Percentiles rank a stretch among this genome's conserved stretches.
Conservation (phyloP, 2,888 invertebrate genomes). For the Caenorhabditis parvicauda region DNA sequence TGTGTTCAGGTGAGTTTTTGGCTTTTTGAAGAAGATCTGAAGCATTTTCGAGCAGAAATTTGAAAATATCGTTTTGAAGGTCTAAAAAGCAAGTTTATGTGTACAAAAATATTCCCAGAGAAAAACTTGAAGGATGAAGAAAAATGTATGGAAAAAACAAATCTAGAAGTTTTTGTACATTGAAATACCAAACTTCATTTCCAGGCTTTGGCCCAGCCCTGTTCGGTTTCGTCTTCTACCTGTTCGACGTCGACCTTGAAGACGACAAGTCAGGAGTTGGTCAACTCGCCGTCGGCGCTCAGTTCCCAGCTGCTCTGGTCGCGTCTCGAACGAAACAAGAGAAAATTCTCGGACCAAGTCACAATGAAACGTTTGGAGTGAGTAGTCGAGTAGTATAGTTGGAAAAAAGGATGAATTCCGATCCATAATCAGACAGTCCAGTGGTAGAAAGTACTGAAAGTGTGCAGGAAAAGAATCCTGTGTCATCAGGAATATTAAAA, state of each 20-base stretch:
- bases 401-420: neutral
- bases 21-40: no score
- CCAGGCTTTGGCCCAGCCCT: conserved; percentile 84
- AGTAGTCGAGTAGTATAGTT: neutral
- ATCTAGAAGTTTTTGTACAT: neutral
- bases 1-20: conserved; percentile 96
- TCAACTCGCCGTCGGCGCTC: conserved; percentile 28
- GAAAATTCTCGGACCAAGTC: conserved; percentile 40
- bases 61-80: neutral
- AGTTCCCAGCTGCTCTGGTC: conserved; percentile 17
- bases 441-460: neutral
- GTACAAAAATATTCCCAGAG: no score
- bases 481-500: neutral
- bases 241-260: conserved; percentile 95
- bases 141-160: no score
- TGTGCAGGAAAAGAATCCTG: neutral
- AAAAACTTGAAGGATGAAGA: no score
- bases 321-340: conserved; percentile 10
- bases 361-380: conserved; percentile 40
- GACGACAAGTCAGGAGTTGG: conserved; percentile 66
- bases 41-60: neutral
- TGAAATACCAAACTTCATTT: neutral
- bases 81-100: no score
- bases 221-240: conserved; percentile 95
- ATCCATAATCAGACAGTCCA: no score